Percentiles rank a stretch among this genome's conserved stretches.
Evolutionary conservation across 2,888 invertebrate genomes (phyloP).

Genomic region (Lypha dubia): DNA sequence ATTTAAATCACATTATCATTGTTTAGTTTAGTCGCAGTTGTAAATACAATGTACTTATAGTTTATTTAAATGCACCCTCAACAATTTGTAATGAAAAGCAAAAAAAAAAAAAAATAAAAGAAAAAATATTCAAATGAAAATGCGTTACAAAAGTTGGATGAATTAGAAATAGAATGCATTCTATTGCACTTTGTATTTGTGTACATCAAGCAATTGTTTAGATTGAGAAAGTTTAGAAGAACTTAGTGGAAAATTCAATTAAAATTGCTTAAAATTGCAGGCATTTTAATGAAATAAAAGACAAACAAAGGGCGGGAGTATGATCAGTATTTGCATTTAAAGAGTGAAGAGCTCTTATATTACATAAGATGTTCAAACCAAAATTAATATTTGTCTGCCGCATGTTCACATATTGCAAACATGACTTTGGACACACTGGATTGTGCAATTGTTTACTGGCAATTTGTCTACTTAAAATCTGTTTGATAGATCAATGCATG

Average conservation of each 20-base stretch:
- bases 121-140: neutral
- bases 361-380: too few species aligned
- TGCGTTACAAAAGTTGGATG: neutral
- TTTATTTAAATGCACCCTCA: slow-evolving; percentile 59
- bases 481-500: too few species aligned
- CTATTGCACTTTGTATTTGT: slow-evolving; percentile 18
- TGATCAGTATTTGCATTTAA: too few species aligned
- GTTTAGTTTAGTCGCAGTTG: slow-evolving; percentile 77
- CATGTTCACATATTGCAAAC: too few species aligned
- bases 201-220: neutral
- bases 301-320: too few species aligned
- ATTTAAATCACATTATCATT: slow-evolving; percentile 82
- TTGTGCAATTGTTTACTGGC: too few species aligned
- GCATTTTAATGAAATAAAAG: too few species aligned
- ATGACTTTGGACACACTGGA: too few species aligned
- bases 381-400: too few species aligned
- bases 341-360: too few species aligned
- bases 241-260: neutral
- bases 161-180: neutral
- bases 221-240: slow-evolving; percentile 2
- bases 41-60: slow-evolving; percentile 47
- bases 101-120: slow-evolving; percentile 1
- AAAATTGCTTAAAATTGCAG: neutral
- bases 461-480: too few species aligned
- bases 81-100: slow-evolving; percentile 14